Conservation (phyloP, 2,888 invertebrate genomes). For the Rhogogaster chlorosoma region DNA sequence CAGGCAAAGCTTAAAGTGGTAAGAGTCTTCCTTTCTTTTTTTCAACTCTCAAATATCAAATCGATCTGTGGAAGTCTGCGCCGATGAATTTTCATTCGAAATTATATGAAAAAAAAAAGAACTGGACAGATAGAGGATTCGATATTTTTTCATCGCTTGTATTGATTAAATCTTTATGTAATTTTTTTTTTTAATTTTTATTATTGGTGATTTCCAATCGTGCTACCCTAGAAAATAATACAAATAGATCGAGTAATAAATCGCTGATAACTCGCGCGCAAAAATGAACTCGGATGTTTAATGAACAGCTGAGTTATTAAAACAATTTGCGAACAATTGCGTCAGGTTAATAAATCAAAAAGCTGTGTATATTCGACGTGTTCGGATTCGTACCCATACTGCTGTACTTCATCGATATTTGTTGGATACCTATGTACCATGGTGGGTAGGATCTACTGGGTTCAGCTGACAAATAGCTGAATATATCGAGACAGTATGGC, state of each 20-base stretch:
- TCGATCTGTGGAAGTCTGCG: not conserved
- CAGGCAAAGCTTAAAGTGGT: conserved; percentile 99
- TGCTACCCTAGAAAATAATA: not conserved
- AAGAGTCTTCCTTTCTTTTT: conserved; percentile 77
- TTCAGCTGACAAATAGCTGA: not conserved
- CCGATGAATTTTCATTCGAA: not conserved
- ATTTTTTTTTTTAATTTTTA: too few species aligned
- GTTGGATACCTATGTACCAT: not conserved
- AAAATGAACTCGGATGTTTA: conserved; percentile 73
- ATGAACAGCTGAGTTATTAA: conserved; percentile 76
- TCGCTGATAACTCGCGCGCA: conserved; percentile 67
- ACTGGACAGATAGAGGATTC: not conserved
- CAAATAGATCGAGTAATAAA: not conserved
- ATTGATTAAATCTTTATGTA: not conserved
- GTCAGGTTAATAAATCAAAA: conserved; percentile 74
- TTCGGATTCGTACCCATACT: not conserved
- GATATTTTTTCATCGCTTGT: not conserved
- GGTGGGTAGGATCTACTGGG: not conserved
- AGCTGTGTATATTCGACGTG: conserved; percentile 31
- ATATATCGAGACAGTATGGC: not conserved
- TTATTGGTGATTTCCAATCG: not conserved
- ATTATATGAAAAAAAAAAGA: not conserved
- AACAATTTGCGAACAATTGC: conserved; percentile 72
- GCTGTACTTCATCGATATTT: conserved; percentile 12
- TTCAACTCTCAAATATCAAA: not conserved